A percentile compares a stretch with the other conserved stretches of the same genome.
Conservation (phyloP, 1,140 invertebrate species). For the Eumeta japonica region DNA sequence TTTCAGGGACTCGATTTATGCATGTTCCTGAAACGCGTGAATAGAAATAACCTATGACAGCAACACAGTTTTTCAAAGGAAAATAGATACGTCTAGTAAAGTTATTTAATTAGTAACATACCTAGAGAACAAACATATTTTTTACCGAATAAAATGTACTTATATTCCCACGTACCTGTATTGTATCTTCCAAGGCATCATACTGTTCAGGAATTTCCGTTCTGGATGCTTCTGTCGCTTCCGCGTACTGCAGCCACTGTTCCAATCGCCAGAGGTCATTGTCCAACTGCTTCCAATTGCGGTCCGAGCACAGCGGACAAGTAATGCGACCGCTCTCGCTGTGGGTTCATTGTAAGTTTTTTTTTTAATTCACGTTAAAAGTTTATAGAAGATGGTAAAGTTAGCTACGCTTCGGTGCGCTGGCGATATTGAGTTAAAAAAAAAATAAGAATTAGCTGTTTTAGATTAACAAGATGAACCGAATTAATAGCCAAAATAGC, state of each 20-base stretch:
- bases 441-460: too few relatives aligned
- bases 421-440: too few relatives aligned
- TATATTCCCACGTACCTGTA: slow-evolving; percentile 60
- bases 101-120: background rate
- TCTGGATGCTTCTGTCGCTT: slow-evolving; percentile 74
- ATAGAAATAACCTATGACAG: too few relatives aligned
- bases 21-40: too few relatives aligned
- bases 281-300: slow-evolving; percentile 86
- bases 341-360: slow-evolving; percentile 19
- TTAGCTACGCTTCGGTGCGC: too few relatives aligned
- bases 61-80: too few relatives aligned
- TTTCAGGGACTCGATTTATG: too few relatives aligned
- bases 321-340: slow-evolving; percentile 75
- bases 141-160: background rate
- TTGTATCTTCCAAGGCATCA: slow-evolving; percentile 80
- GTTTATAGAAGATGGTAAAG: too few relatives aligned
- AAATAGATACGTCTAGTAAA: too few relatives aligned
- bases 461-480: too few relatives aligned
- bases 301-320: slow-evolving; percentile 78
- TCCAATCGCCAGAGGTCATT: slow-evolving; percentile 87
- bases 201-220: slow-evolving; percentile 70
- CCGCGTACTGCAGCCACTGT: slow-evolving; percentile 86
- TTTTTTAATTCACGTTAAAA: too few relatives aligned
- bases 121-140: background rate
- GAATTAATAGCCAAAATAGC: too few relatives aligned